These are phyloP conservation scores for Allolobophora icterica DNA, from an alignment of 2,888 invertebrate species.

Conservation along the genomic window DNA sequence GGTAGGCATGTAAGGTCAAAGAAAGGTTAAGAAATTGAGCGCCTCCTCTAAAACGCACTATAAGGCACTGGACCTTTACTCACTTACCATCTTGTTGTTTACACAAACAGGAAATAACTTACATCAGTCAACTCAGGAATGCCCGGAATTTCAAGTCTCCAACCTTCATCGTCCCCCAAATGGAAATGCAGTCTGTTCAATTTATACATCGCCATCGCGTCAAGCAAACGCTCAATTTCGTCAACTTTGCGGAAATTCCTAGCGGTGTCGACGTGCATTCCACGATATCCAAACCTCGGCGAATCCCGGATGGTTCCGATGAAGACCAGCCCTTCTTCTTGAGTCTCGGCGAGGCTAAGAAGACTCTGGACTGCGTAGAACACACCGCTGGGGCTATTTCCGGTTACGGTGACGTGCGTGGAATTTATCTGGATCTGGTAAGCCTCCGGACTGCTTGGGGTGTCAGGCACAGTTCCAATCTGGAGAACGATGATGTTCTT, in stretches of 20 bases:
- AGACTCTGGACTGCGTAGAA: slow-evolving; percentile 43
- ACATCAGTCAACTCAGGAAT: slow-evolving; percentile 60
- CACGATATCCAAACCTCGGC: slow-evolving; percentile 43
- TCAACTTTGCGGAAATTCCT: slow-evolving; percentile 55
- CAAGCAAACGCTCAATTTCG: slow-evolving; percentile 48
- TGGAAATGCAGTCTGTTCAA: slow-evolving; percentile 61
- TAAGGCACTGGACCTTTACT: neutral
- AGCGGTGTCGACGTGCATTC: slow-evolving; percentile 59
- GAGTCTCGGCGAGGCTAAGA: slow-evolving; percentile 29
- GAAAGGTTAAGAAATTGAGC: neutral
- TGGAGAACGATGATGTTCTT: neutral
- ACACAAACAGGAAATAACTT: neutral
- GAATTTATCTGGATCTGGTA: neutral
- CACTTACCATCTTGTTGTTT: neutral
- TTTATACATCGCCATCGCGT: slow-evolving; percentile 60
- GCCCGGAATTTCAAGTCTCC: slow-evolving; percentile 61
- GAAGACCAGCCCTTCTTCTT: neutral
- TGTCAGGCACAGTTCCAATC: neutral
- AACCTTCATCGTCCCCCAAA: slow-evolving; percentile 62
- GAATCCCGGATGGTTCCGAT: neutral
- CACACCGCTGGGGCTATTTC: slow-evolving; percentile 32
- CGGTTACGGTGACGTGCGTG: neutral
- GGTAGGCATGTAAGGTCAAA: neutral
- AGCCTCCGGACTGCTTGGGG: neutral
- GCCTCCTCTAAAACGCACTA: neutral